Conservation (phyloP, 2,113 vertebrate genomes). For the Pica pica region DNA sequence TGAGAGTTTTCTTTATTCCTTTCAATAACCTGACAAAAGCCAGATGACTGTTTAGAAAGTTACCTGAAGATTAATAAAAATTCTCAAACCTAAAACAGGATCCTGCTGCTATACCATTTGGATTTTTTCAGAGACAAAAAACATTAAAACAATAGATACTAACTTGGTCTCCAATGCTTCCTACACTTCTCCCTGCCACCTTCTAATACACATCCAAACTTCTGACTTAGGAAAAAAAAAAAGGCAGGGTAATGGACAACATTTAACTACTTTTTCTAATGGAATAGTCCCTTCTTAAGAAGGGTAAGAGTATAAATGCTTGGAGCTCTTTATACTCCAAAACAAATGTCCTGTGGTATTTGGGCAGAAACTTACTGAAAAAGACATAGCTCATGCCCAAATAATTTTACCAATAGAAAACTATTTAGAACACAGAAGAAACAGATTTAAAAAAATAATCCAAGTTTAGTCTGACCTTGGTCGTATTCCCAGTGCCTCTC, state of each 20-base stretch:
- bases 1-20: not conserved
- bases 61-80: not conserved
- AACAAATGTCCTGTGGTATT: not conserved
- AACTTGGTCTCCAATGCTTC: not conserved
- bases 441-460: not conserved
- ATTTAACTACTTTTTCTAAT: not conserved
- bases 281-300: not conserved
- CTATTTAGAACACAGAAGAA: not conserved
- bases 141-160: not conserved
- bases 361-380: not conserved
- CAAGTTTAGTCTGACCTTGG: not conserved
- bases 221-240: not conserved
- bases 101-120: not conserved
- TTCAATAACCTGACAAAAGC: not conserved
- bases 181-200: not conserved
- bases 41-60: not conserved
- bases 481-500: not conserved
- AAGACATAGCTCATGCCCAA: not conserved
- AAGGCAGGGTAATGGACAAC: rapidly evolving
- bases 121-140: not conserved
- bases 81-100: not conserved
- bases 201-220: not conserved
- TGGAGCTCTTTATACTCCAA: not conserved
- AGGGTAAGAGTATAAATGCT: not conserved
- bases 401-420: not conserved